Base-by-base conservation (phyloP, 1,140 invertebrate species). In the Polypedilum vanderplanki region DNA sequence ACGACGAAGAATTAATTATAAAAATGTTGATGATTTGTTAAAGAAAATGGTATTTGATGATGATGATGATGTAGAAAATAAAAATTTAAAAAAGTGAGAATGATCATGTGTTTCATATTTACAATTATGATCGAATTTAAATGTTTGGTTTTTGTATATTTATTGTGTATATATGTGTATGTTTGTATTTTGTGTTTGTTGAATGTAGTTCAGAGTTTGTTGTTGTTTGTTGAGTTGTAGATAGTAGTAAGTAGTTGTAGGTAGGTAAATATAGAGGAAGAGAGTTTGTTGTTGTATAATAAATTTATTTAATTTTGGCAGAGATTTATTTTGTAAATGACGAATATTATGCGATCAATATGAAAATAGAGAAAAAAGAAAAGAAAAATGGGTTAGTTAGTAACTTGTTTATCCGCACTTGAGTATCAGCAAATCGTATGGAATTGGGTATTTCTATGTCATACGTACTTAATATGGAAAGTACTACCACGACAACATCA, bases 401-500 rank as follows among this genome's bases (percentile, higher is more conserved):
- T 70, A 70, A 17, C 74, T 33, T 22, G 74, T 75, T n/a, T 75
- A 46, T 64, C 20, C 18, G 22, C 74, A 64, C 40, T 75, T 75
- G 41, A 74, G 40, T 41, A 41, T 74, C 73, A 46, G 73, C 20
- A 70, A 70, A 70, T 70, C 65, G 65, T 70, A 20, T 70, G 65
- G 65, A 70, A 70, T 20, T 70, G 20, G 20, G 20, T 70, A 70
- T 18, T n/a, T 57, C 46, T 70, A 70, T 70, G 65, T 22, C 46
- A 74, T 79, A 87, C 87, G 90, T 88, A 95, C 94, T 93, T 86
- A 96, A 90, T 87, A 99, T 96, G 83, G 97, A 98, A 85, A 98
- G 91, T 87, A 97, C 96, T 81, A 99, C 97, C 83, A 99, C 96
- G 81, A 98, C 93, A 87, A 98, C 97, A 89, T 99, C 97, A 88